phyloP scores from a whole-genome alignment of 2,797 vertebrate species.

The Pelochelys cantorii region DNA sequence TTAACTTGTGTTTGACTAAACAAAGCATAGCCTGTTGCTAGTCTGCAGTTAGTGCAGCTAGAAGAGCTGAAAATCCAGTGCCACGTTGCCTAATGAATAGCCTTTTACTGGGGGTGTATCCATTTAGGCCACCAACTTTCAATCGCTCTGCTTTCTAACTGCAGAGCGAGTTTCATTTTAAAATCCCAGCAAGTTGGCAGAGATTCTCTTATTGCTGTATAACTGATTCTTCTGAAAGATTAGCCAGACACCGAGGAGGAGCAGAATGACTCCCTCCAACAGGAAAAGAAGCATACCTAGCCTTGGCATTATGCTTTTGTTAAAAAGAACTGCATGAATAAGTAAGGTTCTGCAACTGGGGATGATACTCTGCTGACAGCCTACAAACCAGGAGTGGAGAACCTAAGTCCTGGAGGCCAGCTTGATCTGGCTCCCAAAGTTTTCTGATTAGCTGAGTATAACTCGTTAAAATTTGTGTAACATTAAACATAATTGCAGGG shows the following conservation, averaged over 20 bases:
- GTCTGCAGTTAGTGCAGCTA: neutral
- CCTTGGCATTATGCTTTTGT: neutral
- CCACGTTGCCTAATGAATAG: neutral
- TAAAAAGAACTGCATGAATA: neutral
- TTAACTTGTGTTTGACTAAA: neutral
- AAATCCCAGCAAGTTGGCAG: neutral
- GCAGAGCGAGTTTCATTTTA: neutral
- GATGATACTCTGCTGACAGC: neutral
- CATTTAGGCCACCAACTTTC: neutral
- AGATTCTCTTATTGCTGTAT: neutral
- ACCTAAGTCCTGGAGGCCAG: neutral
- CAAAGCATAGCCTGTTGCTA: neutral
- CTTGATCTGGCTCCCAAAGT: no score
- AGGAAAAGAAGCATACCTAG: neutral
- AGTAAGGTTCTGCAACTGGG: neutral
- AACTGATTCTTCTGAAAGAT: neutral
- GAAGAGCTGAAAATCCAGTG: neutral
- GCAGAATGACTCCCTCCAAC: slow-evolving; percentile 40
- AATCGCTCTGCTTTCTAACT: accelerated
- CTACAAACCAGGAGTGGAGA: neutral
- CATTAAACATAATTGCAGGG: slow-evolving; percentile 34
- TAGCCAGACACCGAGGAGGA: slow-evolving; percentile 2
- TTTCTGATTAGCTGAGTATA: no score
- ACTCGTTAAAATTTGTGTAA: slow-evolving; percentile 33
- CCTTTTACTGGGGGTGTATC: neutral